These are phyloP conservation scores for Hyles vespertilio DNA, from an alignment of 1,140 invertebrate species.

Conservation along the genomic window DNA sequence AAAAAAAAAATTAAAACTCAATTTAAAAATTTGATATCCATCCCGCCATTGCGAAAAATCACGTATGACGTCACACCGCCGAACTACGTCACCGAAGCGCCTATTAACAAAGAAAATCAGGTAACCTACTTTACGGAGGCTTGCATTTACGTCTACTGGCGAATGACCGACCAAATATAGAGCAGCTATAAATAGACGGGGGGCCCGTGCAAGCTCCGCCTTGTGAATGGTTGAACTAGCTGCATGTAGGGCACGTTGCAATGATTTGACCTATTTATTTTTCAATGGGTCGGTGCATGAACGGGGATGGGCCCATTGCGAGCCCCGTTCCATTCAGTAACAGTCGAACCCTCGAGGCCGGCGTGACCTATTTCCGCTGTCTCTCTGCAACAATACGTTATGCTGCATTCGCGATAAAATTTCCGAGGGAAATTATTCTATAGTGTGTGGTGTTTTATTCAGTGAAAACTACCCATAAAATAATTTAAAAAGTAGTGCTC, in stretches of 20 bases:
- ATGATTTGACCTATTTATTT: slow-evolving; percentile 73
- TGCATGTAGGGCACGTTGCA: slow-evolving; percentile 66
- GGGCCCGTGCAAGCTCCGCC: slow-evolving; percentile 40
- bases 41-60: neutral
- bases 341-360: slow-evolving; percentile 54
- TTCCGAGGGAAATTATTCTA: slow-evolving; percentile 2
- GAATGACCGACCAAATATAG: slow-evolving; percentile 74
- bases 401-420: neutral
- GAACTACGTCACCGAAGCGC: slow-evolving; percentile 57
- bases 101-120: slow-evolving; percentile 69
- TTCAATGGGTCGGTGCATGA: slow-evolving; percentile 69
- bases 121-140: slow-evolving; percentile 70
- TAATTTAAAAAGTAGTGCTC: too few species aligned
- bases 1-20: neutral
- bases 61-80: slow-evolving; percentile 48
- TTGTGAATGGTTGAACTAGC: slow-evolving; percentile 57
- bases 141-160: slow-evolving; percentile 56
- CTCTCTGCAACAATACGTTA: slow-evolving; percentile 12
- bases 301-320: slow-evolving; percentile 60
- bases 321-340: slow-evolving; percentile 66
- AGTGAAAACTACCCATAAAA: slow-evolving; percentile 6
- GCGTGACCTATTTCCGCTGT: slow-evolving; percentile 51
- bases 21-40: slow-evolving; percentile 1
- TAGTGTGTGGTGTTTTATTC: slow-evolving; percentile 6
- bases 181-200: slow-evolving; percentile 65